Evolutionary conservation across 2,888 invertebrate genomes (phyloP).

Genomic region (Phengaris alcon): DNA sequence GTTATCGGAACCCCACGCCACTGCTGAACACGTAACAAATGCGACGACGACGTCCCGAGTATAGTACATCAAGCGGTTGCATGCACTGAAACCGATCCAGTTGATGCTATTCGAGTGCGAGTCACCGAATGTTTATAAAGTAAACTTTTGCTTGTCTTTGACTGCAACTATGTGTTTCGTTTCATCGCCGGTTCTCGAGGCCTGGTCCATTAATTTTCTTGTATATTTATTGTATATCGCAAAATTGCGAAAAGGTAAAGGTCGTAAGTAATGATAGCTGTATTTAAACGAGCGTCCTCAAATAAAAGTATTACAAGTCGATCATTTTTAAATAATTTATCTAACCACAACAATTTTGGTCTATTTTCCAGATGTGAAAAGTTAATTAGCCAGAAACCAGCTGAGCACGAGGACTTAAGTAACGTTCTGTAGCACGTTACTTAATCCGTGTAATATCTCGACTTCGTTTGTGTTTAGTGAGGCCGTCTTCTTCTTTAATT

Average conservation of each 20-base stretch:
- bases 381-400: not conserved
- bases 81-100: not conserved
- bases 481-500: not conserved
- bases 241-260: too few species aligned
- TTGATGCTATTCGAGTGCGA: not conserved
- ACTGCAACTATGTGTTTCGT: not conserved
- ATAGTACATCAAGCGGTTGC: not conserved
- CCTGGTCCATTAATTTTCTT: too few species aligned
- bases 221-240: too few species aligned
- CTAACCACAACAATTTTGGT: too few species aligned
- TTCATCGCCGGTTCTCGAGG: not conserved
- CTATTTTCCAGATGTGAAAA: not conserved
- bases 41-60: not conserved
- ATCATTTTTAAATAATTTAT: too few species aligned
- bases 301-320: too few species aligned
- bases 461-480: not conserved
- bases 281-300: too few species aligned
- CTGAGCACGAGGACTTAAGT: not conserved
- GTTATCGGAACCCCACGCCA: too few species aligned
- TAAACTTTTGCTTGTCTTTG: constrained; percentile 9
- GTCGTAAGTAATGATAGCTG: too few species aligned
- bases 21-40: too few species aligned
- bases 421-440: not conserved
- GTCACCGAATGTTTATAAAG: constrained; percentile 11
- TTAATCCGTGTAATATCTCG: not conserved